Percentiles rank a stretch among this genome's conserved stretches.
phyloP scores from a whole-genome alignment of 1,140 invertebrate genomes.

The Pseudoatta argentina region DNA sequence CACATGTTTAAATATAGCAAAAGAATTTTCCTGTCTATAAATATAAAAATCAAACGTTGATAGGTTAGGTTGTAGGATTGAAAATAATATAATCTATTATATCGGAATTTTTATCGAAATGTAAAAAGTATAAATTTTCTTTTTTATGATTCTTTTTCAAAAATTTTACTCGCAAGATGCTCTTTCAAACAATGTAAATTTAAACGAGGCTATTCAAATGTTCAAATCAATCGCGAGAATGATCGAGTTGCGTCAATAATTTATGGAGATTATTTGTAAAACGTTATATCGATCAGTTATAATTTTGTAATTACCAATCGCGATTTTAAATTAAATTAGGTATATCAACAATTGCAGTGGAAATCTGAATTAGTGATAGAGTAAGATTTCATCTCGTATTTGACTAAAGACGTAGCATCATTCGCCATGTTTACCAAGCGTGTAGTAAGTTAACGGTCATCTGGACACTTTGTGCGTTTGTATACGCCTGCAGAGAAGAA shows the following conservation, averaged over 20 bases:
- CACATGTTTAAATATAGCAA: background rate
- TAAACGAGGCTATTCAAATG: background rate
- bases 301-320: background rate
- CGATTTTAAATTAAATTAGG: background rate
- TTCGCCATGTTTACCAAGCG: conserved; percentile 72
- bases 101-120: background rate
- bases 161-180: background rate
- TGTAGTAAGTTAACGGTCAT: conserved; percentile 65
- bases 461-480: conserved; percentile 33
- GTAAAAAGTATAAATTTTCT: background rate
- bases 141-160: background rate
- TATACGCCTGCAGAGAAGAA: conserved; percentile 4
- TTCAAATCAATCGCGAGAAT: conserved; percentile 45
- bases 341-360: background rate
- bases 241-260: conserved; percentile 34
- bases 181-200: background rate
- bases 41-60: background rate
- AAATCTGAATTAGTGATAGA: background rate
- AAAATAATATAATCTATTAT: conserved; percentile 13
- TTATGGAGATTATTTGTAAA: background rate
- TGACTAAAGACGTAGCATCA: conserved; percentile 65
- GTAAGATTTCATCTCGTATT: background rate
- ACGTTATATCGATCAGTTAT: background rate
- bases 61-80: background rate
- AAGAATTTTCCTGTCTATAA: background rate